Conservation (phyloP, 2,797 vertebrate species). For the Protonibea diacanthus region DNA sequence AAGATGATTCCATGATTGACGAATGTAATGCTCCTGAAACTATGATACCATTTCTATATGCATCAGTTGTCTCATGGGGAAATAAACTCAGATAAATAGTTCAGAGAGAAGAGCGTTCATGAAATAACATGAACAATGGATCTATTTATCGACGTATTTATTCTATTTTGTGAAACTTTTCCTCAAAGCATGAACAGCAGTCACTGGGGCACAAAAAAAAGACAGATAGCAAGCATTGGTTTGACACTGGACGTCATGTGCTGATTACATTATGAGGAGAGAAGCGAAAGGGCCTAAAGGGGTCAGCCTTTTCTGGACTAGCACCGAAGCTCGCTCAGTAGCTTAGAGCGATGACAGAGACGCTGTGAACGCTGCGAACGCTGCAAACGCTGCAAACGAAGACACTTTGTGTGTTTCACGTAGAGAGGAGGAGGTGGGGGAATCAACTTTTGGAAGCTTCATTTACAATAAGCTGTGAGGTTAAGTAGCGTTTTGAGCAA, state of each 20-base stretch:
- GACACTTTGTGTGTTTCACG: slow-evolving; percentile 70
- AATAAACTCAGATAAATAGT: not conserved
- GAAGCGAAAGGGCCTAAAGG: not conserved
- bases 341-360: slow-evolving; percentile 42
- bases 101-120: not conserved
- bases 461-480: slow-evolving; percentile 86
- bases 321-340: slow-evolving; percentile 2
- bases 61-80: not conserved
- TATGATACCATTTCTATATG: not conserved
- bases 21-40: not conserved
- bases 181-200: not conserved
- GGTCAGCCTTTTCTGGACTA: slow-evolving; percentile 14
- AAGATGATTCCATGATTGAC: not conserved
- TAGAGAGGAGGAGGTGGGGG: slow-evolving; percentile 66
- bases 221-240: not conserved
- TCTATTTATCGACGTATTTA: not conserved
- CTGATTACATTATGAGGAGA: not conserved
- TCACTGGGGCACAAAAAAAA: not conserved
- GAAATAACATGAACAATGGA: not conserved
- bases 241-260: slow-evolving; percentile 5
- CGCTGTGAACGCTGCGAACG: slow-evolving; percentile 20
- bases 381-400: slow-evolving; percentile 42
- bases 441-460: slow-evolving; percentile 85
- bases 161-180: accelerated
- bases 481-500: slow-evolving; percentile 89